These are phyloP conservation scores for Porites divaricata DNA, from an alignment of 92 coral and sea anemone genomes.

Conservation along the genomic window DNA sequence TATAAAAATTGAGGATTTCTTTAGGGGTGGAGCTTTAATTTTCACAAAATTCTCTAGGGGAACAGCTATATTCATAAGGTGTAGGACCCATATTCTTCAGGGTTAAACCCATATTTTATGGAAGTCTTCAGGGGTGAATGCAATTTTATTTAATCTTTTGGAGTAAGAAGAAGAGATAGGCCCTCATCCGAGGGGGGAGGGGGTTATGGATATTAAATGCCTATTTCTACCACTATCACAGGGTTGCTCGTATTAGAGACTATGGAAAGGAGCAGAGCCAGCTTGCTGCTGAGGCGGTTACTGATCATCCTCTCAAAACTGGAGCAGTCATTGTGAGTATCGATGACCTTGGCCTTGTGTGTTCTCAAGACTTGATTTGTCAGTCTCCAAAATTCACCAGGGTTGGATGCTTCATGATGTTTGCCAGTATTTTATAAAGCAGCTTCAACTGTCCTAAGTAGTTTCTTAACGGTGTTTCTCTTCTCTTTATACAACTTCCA, in stretches of 20 bases:
- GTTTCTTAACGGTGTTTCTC: constrained; percentile 27
- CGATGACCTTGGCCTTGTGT: not conserved
- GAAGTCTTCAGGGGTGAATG: no score
- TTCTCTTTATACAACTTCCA: constrained; percentile 27
- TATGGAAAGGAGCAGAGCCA: constrained; percentile 70
- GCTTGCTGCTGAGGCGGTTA: constrained; percentile 46
- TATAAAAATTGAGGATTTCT: no score
- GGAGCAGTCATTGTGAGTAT: constrained; percentile 75
- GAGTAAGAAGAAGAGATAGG: not conserved
- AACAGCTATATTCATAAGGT: no score
- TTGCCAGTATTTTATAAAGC: constrained; percentile 22
- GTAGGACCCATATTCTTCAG: no score
- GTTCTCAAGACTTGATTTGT: constrained; percentile 23
- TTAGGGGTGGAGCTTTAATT: no score
- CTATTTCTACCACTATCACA: not conserved
- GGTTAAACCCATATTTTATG: no score
- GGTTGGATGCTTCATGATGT: constrained; percentile 18
- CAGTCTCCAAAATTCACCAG: constrained; percentile 41
- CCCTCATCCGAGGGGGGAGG: not conserved
- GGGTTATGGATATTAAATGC: not conserved
- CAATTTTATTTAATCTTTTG: no score
- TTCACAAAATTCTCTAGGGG: no score
- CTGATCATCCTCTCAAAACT: constrained; percentile 80
- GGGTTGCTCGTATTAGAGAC: constrained; percentile 75
- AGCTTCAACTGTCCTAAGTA: constrained; percentile 23